These are phyloP conservation scores for Plectrocnemia conspersa DNA, from an alignment of 1,140 invertebrate species.

Conservation along the genomic window DNA sequence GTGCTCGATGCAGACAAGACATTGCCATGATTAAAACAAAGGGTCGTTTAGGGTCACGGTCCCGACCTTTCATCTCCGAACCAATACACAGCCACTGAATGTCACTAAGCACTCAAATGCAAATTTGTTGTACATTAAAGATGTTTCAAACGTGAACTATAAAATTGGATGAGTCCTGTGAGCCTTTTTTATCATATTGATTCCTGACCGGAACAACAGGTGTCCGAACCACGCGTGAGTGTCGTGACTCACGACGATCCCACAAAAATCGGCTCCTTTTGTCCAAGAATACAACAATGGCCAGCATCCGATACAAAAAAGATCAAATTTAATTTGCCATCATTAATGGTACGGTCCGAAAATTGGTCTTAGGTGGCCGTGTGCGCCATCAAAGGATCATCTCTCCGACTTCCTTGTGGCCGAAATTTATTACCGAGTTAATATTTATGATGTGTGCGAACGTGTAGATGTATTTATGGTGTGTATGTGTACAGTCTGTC, in stretches of 20 bases:
- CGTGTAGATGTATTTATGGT: too few relatives aligned
- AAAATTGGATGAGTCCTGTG: not conserved
- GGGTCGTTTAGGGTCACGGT: slow-evolving; percentile 13
- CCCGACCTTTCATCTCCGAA: slow-evolving; percentile 3
- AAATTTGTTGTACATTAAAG: too few relatives aligned
- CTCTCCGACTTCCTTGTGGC: too few relatives aligned
- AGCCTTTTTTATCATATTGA: slow-evolving; percentile 5
- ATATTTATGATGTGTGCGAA: too few relatives aligned
- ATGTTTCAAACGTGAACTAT: too few relatives aligned
- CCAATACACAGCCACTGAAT: too few relatives aligned
- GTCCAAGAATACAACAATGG: not conserved
- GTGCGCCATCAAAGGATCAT: too few relatives aligned
- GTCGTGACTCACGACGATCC: slow-evolving; percentile 8
- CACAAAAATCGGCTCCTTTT: not conserved
- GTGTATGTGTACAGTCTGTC: not conserved
- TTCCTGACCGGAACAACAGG: slow-evolving; percentile 6
- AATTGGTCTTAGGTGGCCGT: not conserved
- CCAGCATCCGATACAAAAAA: slow-evolving; percentile 2
- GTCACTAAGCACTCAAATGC: too few relatives aligned
- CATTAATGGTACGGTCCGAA: slow-evolving; percentile 12
- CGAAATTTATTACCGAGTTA: too few relatives aligned
- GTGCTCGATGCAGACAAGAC: too few relatives aligned
- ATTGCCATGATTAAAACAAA: slow-evolving; percentile 21
- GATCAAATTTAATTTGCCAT: slow-evolving; percentile 11
- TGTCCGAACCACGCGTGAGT: slow-evolving; percentile 3